Evolutionary conservation across 2,797 vertebrate species (phyloP), one percentile per base, ranked within the genome.

Genomic region (Sciurus carolinensis): DNA sequence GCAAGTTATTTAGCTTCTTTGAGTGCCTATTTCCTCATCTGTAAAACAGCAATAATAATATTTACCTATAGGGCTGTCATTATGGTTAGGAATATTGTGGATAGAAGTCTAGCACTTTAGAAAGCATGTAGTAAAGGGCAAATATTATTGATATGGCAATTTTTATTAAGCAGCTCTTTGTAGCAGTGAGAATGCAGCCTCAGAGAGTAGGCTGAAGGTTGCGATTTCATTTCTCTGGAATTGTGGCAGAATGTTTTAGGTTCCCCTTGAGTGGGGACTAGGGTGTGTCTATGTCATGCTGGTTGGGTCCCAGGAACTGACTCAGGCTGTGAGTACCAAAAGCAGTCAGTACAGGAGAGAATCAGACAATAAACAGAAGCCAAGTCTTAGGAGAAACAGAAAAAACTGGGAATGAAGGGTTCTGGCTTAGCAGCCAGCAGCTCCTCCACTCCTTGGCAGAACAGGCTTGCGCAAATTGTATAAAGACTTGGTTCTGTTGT

Each of bases 101-200:
- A n/a, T 18, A 62, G 76, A 47, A 20, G 7, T 17, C 52, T 83
- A 44, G 59, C 54, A 80, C n/a, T n/a, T 67, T 39, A 89, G 52
- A 89, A 88, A 67, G 52, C 39, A 67, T 94, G 71, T 71, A 64
- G 20, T 47, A 92, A 83, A 33, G 81, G 30, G 30, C 17, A 62
- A 88, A n/a, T 72, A 26, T n/a, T 75, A 59, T 47, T 50, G 79
- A 77, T 76, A 72, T 1, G 83, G 44, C 22, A 20, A 62, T 71
- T 82, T 87, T 85, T 94, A 86, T 83, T 67, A 86, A 90, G 87
- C 83, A 24, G 28, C 14, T 20, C 57, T 90, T 90, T 47, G 26
- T 77, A 85, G 30, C 69, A 59, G 28, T 59, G 14, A 95, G 82
- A 88, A 83, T 47, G 13, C 26, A 42, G 80, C 59, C 50, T 94